Percentiles rank a stretch among this genome's conserved stretches.
These are phyloP conservation scores for Halcyon chelicuti DNA, from an alignment of 2,797 vertebrate species.

Conservation along the genomic window DNA sequence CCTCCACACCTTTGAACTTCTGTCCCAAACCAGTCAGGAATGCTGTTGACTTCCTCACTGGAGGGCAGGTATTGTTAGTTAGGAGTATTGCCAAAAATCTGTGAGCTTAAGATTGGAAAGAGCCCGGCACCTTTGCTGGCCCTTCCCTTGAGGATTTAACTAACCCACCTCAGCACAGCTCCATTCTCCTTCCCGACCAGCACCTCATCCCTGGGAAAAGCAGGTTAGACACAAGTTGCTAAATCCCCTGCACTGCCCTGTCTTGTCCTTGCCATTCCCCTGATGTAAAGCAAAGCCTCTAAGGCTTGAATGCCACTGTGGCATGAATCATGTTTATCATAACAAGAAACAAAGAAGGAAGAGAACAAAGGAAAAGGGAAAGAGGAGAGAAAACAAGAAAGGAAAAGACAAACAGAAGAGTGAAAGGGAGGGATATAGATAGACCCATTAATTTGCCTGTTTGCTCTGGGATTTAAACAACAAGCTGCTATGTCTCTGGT, in stretches of 20 bases:
- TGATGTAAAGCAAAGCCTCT: conserved; percentile 16
- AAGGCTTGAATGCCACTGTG: not conserved
- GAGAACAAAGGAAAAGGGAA: conserved; percentile 61
- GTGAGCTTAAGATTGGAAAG: not conserved
- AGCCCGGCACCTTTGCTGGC: not conserved
- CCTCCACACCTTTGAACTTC: not conserved
- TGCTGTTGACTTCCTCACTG: not conserved
- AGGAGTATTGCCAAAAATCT: not conserved
- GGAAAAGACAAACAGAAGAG: conserved; percentile 22
- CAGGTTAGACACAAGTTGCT: not conserved
- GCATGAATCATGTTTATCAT: conserved; percentile 62
- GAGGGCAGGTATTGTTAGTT: not conserved
- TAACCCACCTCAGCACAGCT: not conserved
- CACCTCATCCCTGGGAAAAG: not conserved
- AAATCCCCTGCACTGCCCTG: not conserved
- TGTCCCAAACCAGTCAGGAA: not conserved
- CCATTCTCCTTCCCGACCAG: not conserved
- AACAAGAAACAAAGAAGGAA: conserved; percentile 67
- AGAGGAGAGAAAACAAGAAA: not conserved
- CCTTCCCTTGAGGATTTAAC: not conserved
- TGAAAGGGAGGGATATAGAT: conserved; percentile 35
- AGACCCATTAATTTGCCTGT: conserved; percentile 75
- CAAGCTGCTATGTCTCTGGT: conserved; percentile 46
- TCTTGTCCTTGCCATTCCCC: not conserved
- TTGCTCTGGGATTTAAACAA: conserved; percentile 66